Evolutionary conservation across 2,797 vertebrate genomes (phyloP).

Genomic region (Bovichtus diacanthus): DNA sequence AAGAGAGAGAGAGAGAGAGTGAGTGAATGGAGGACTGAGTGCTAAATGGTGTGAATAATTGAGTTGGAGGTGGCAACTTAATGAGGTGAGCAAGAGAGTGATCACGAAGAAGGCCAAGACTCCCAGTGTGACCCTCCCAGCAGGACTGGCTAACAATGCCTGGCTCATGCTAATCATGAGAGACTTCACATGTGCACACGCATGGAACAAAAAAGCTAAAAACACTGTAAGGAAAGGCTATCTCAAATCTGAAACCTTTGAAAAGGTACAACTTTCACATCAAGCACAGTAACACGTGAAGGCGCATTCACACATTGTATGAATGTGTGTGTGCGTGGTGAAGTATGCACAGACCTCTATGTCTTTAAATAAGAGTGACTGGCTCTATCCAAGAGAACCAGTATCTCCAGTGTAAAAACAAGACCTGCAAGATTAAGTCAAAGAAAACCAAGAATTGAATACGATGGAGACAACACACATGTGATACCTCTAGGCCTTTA

Average conservation of each 20-base stretch:
- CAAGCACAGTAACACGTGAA: not conserved
- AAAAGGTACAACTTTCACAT: not conserved
- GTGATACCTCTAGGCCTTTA: not conserved
- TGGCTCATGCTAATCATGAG: slow-evolving; percentile 61
- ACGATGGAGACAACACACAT: not conserved
- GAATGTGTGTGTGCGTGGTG: not conserved
- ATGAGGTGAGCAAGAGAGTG: slow-evolving; percentile 87
- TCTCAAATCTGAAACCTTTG: slow-evolving; percentile 16
- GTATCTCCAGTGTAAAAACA: not conserved
- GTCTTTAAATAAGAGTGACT: not conserved
- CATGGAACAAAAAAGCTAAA: slow-evolving; percentile 18
- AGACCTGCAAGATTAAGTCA: not conserved
- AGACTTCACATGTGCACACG: slow-evolving; percentile 34
- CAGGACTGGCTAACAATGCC: slow-evolving; percentile 78
- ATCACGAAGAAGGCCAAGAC: slow-evolving; percentile 70
- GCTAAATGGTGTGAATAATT: slow-evolving; percentile 94
- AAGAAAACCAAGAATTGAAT: not conserved
- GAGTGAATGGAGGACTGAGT: slow-evolving; percentile 88
- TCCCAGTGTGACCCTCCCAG: slow-evolving; percentile 73
- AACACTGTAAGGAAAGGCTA: slow-evolving; percentile 1
- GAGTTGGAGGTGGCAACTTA: slow-evolving; percentile 90
- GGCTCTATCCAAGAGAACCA: not conserved
- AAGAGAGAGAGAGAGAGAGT: slow-evolving; percentile 14
- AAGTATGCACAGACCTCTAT: not conserved
- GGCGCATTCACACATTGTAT: not conserved